Percentiles rank a stretch among this genome's conserved stretches.
Conservation (phyloP, 2,888 invertebrate genomes). For the Piscicola geometra region DNA sequence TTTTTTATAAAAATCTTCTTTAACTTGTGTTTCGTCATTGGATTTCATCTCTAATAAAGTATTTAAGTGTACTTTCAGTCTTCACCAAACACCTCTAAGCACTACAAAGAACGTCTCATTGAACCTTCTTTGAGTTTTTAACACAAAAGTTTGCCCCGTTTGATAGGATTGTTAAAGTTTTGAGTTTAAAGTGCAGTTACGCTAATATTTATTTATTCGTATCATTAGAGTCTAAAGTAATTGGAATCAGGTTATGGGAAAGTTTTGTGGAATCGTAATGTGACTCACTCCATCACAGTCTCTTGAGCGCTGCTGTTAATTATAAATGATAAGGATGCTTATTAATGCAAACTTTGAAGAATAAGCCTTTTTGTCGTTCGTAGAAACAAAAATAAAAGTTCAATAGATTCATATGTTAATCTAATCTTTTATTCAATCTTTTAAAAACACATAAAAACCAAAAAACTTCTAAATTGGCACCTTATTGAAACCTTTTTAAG, state of each 20-base stretch:
- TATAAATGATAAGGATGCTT: background rate
- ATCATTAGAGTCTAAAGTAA: background rate
- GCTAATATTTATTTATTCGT: constrained; percentile 6
- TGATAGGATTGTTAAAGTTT: no score
- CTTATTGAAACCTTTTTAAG: no score
- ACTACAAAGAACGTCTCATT: no score
- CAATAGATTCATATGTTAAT: no score
- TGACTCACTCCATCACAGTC: background rate
- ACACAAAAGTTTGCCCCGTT: no score
- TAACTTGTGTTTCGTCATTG: background rate
- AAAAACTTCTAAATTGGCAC: no score
- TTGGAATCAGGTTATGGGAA: constrained; percentile 8
- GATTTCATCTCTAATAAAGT: background rate
- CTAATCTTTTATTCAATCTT: no score
- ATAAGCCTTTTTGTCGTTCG: background rate
- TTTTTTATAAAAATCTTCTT: background rate
- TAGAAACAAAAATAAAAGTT: no score
- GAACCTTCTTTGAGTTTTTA: no score
- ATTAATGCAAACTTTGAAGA: background rate
- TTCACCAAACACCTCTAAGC: background rate
- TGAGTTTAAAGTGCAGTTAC: background rate
- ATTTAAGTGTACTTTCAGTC: background rate
- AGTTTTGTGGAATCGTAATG: background rate
- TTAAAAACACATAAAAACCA: no score
- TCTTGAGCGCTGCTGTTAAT: background rate